Base-by-base conservation (phyloP, 1,140 invertebrate species). In the Aphaenogaster rudis region DNA sequence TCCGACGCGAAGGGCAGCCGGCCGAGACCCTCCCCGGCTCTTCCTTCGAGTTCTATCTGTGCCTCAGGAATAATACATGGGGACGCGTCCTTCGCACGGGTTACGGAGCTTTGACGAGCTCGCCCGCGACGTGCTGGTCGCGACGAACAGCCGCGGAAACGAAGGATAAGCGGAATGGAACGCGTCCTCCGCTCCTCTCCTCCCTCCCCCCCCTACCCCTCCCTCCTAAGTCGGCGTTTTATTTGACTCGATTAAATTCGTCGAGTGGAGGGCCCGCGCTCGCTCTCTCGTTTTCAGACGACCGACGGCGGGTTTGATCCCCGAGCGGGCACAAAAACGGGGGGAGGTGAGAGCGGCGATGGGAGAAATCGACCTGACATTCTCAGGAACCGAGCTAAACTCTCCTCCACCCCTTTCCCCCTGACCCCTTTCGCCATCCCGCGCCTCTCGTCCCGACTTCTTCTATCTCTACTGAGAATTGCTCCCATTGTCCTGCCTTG, bases 211-310 rank as follows among this genome's bases (percentile, higher is more conserved):
- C n/a, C 28, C 28, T 21, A 0, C 28, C 28, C 28, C 28, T 28
- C 28, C 17, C 17, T 74, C 71, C 39, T 45, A 57, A 54, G 36
- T 36, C 50, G 21, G 7, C 28, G 72, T 88, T 88, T 88, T 71
- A 88, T 88, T 86, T 76, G 79, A 87, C 89, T 90, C 87, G 88
- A 90, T 91, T 91, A 91, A 91, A 90, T 90, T 87, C 79, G 82
- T 84, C 84, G 78, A 48, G 54, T 64, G 52, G 15, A 7, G 50
- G 42, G 28, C 48, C 33, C 7, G 17, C 45, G 45, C 59, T 36
- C 17, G 59, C n/a, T 5, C 72, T 15, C 42, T 45, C 67, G 36
- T 86, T 79, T 67, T 79, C 61, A 86, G 48, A 76, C 61, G 28
- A n/a, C 36, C 15, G 39, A 61, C 67, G 69, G 42, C 13, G 69